These are phyloP conservation scores for Psix sp. DNA, from an alignment of 1,140 invertebrate genomes.

Conservation along the genomic window DNA sequence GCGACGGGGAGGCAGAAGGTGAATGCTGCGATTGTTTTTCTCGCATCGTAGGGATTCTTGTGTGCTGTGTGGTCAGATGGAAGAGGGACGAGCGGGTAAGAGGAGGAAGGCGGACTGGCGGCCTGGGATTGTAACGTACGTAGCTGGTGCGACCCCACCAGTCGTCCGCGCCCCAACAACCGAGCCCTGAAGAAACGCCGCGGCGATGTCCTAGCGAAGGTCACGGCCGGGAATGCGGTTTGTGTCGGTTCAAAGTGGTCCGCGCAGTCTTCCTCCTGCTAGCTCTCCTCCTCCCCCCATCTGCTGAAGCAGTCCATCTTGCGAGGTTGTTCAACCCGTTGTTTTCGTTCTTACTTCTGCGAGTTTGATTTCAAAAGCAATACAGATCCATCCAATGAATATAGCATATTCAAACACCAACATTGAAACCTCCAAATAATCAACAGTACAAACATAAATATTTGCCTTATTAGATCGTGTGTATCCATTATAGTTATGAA, in stretches of 20 bases:
- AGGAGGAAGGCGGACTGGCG: constrained; percentile 14
- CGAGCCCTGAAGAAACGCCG: constrained; percentile 54
- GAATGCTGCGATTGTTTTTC: constrained; percentile 32
- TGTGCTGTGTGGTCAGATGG: constrained; percentile 17
- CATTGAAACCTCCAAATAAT: too few species aligned
- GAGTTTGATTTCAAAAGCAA: too few species aligned
- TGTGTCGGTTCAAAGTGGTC: constrained; percentile 72
- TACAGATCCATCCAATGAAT: too few species aligned
- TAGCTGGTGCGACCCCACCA: too few species aligned
- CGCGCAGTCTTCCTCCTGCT: constrained; percentile 41
- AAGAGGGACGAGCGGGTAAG: constrained; percentile 15
- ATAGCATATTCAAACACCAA: too few species aligned
- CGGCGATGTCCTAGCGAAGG: constrained; percentile 78
- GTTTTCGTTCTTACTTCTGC: background rate
- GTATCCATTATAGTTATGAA: too few species aligned
- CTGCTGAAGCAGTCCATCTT: background rate
- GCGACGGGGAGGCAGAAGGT: background rate
- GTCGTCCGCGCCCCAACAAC: constrained; percentile 15
- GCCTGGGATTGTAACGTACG: too few species aligned
- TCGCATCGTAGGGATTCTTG: constrained; percentile 30
- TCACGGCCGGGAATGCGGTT: constrained; percentile 78
- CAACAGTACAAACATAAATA: too few species aligned
- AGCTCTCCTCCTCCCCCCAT: too few species aligned
- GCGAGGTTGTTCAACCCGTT: constrained; percentile 29
- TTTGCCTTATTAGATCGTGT: too few species aligned